A percentile compares a stretch with the other conserved stretches of the same genome.
phyloP scores from a whole-genome alignment of 2,113 vertebrate genomes.

The Sphaerodactylus townsendi region DNA sequence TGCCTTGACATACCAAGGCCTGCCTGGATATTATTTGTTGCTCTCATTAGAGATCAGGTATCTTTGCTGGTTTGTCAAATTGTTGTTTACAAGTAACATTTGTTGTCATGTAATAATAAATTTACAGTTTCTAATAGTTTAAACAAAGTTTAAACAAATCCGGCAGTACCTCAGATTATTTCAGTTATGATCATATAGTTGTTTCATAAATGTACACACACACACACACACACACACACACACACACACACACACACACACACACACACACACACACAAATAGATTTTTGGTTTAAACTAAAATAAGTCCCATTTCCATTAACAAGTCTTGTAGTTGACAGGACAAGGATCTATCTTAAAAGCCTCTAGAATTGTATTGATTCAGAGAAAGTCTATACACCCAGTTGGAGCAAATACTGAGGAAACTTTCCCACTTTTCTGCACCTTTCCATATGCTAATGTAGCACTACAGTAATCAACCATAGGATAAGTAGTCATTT shows the following conservation, averaged over 20 bases:
- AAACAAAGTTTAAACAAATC: too few species aligned
- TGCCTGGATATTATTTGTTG: too few species aligned
- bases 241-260: background rate
- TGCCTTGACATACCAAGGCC: too few species aligned
- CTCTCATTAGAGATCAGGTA: too few species aligned
- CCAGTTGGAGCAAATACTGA: background rate
- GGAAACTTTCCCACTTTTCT: background rate
- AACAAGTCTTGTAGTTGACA: background rate
- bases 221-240: background rate
- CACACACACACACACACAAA: background rate
- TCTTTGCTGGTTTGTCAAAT: too few species aligned
- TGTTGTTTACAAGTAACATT: too few species aligned
- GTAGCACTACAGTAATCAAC: background rate
- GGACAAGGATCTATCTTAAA: background rate
- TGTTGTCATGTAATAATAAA: too few species aligned
- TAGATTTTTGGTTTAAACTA: background rate
- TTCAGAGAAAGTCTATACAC: background rate
- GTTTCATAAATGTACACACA: too few species aligned
- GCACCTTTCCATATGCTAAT: background rate
- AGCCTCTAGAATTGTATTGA: background rate
- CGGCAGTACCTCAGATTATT: too few species aligned
- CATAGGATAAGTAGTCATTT: background rate
- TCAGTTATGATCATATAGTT: too few species aligned
- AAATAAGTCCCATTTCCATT: background rate
- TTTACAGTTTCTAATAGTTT: too few species aligned